Base-by-base conservation (phyloP, 1,140 invertebrate genomes). In the Brachionus rotundiformis region DNA sequence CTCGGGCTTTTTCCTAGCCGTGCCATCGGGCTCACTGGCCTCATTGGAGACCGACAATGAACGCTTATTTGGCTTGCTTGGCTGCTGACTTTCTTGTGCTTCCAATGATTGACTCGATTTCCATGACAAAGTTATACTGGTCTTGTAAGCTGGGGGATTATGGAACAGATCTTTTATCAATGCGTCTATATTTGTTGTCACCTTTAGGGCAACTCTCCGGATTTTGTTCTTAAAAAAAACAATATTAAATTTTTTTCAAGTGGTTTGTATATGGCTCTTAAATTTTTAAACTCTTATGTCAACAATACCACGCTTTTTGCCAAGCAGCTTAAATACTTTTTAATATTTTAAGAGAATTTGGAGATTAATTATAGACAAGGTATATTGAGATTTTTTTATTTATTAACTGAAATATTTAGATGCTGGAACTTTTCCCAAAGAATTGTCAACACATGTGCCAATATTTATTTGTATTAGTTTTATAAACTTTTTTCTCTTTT, bases 91-190 rank as follows among this genome's bases (percentile, higher is more conserved):
- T 2, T 23, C 65, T 10, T 80, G 47, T 82, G 86, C 83, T 47
- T 89, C 89, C 65, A 90, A 89, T 4, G 76, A 63, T 36, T 79
- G 47, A 41, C 19, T 79, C 3, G 92, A 91, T 88, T 93, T 93
- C 92, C 95, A 98, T 41, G 95, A 98, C 13, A 97, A 89, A 61
- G 91, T 91, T 83, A 98, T 91, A 63, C 90, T 89, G 83, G 92
- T 93, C 86, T 96, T 98, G 86, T 94, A 97, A 83, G 92, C 92
- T 3, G 96, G 96, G 41, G 95, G 95, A 82, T 92, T 93, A 86
- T 96, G 94, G 87, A 98, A 97, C 76, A 98, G 89, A 89, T 98
- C 96, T 86, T 95, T 94, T 71, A 98, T 96, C 16, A 98, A 89
- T 0, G 92, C 91, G 85, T 95, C 96, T 65, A 98, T 96, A 86